phyloP scores from a whole-genome alignment of 2,888 invertebrate species.

The Phalera bucephala region DNA sequence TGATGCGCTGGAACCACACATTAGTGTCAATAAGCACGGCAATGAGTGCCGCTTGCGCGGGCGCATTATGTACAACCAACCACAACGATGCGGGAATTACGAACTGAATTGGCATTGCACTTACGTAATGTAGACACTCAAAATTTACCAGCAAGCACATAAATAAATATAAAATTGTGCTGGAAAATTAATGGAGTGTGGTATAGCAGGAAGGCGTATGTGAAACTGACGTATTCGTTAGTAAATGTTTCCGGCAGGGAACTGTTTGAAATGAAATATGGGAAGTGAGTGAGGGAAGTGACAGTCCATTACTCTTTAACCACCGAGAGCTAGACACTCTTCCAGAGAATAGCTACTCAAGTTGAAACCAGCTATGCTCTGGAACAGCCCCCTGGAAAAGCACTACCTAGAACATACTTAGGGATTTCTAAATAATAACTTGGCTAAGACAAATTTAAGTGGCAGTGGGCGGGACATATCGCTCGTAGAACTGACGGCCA shows the following conservation, averaged over 20 bases:
- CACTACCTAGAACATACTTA: no score
- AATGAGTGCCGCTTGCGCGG: not conserved
- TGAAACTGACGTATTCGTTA: not conserved
- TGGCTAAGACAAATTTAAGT: no score
- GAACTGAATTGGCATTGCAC: not conserved
- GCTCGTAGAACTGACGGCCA: no score
- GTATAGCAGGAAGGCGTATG: not conserved
- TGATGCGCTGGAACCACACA: not conserved
- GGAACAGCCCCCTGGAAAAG: no score
- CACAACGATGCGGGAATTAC: not conserved
- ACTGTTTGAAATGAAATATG: no score
- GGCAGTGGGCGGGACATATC: no score
- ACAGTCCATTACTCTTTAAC: no score
- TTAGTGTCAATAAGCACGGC: constrained; percentile 1
- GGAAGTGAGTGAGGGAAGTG: no score
- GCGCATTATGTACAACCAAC: not conserved
- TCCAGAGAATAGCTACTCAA: no score
- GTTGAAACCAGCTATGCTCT: no score
- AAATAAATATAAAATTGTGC: not conserved
- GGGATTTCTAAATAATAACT: no score
- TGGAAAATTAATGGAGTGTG: not conserved
- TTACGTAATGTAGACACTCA: not conserved
- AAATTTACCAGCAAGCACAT: not conserved
- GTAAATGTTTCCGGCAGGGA: not conserved
- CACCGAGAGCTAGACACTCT: no score